A percentile compares a stretch with the other conserved stretches of the same genome.
These are phyloP conservation scores for Lutraria rhynchaena DNA, from an alignment of 1,140 invertebrate species.

Conservation along the genomic window DNA sequence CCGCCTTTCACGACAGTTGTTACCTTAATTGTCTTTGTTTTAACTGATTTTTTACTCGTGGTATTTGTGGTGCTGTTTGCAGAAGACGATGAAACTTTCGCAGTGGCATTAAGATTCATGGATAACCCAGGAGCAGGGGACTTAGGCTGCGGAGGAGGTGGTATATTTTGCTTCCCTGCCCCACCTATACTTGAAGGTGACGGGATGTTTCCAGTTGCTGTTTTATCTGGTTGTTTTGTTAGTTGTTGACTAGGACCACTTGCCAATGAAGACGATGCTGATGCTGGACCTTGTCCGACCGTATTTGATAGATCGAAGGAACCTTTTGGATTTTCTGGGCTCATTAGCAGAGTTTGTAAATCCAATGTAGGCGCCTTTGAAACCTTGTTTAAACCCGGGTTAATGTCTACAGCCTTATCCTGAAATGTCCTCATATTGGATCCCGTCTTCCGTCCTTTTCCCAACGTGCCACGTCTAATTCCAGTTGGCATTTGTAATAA, in stretches of 20 bases:
- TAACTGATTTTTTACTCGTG: constrained; percentile 55
- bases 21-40: constrained; percentile 47
- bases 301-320: too few relatives aligned
- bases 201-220: background rate
- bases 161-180: background rate
- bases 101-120: constrained; percentile 20
- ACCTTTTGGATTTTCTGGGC: background rate
- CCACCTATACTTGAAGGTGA: background rate
- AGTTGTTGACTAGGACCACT: background rate
- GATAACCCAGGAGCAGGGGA: background rate
- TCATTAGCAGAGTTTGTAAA: constrained; percentile 6
- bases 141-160: background rate
- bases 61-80: constrained; percentile 41
- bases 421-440: constrained; percentile 44
- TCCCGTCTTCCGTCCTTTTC: constrained; percentile 3
- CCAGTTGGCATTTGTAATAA: constrained; percentile 22
- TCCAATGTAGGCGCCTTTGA: background rate
- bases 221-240: background rate
- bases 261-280: background rate
- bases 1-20: constrained; percentile 50
- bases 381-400: background rate
- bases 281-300: background rate
- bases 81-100: background rate
- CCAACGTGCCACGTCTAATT: too few relatives aligned
- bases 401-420: constrained; percentile 4